Percentiles rank a stretch among this genome's conserved stretches.
These are phyloP conservation scores for Oplegnathus fasciatus DNA, from an alignment of 2,113 vertebrate genomes.

Conservation along the genomic window DNA sequence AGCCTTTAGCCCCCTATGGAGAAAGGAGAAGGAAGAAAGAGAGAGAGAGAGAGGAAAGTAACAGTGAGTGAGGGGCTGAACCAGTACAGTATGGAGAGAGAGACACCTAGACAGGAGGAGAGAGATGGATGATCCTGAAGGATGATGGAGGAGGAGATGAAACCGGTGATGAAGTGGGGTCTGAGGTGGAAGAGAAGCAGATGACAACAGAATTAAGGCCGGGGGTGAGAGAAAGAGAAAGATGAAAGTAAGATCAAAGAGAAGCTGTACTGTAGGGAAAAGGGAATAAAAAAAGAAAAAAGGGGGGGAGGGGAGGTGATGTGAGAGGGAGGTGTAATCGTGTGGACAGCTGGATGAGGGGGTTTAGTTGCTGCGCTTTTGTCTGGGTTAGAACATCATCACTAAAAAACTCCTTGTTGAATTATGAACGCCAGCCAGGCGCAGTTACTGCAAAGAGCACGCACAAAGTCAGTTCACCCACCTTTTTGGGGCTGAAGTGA, in stretches of 20 bases:
- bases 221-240: slow-evolving; percentile 1
- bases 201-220: slow-evolving; percentile 30
- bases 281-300: slow-evolving; percentile 7
- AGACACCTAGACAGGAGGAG: slow-evolving; percentile 2
- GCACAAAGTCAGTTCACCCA: background rate
- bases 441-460: background rate
- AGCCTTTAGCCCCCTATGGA: slow-evolving; percentile 57
- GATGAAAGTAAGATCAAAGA: slow-evolving; percentile 38
- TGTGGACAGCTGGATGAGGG: background rate
- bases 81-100: background rate
- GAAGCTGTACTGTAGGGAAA: slow-evolving; percentile 15
- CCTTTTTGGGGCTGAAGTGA: background rate
- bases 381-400: slow-evolving; percentile 28
- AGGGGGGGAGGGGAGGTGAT: background rate
- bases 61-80: slow-evolving; percentile 62
- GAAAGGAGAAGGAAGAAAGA: slow-evolving; percentile 37
- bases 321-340: slow-evolving; percentile 14
- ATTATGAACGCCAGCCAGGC: slow-evolving; percentile 37
- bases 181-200: slow-evolving; percentile 22
- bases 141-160: background rate
- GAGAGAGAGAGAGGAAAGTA: background rate
- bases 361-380: slow-evolving; percentile 24
- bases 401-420: slow-evolving; percentile 5
- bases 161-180: background rate
- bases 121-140: slow-evolving; percentile 15